These are phyloP conservation scores for Gambelia wislizenii DNA, from an alignment of 2,797 vertebrate genomes.

Conservation along the genomic window DNA sequence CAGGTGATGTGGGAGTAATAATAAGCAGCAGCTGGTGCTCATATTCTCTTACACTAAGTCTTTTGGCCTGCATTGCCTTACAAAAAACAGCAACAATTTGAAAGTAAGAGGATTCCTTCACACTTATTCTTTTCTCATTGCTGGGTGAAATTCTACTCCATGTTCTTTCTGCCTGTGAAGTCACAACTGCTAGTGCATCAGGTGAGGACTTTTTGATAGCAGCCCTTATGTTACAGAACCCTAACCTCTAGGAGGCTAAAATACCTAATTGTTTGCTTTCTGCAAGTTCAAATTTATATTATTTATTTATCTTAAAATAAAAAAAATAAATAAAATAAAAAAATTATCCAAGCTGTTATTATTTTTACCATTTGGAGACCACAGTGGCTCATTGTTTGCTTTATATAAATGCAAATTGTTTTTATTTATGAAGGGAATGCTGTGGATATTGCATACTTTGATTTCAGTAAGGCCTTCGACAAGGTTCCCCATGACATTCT, in stretches of 20 bases:
- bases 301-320: background rate
- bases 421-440: no score
- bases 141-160: background rate
- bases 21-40: constrained; percentile 6
- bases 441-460: no score
- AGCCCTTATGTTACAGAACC: background rate
- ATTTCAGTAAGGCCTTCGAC: no score
- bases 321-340: no score
- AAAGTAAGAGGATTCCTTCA: background rate
- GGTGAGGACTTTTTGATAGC: background rate
- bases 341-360: background rate
- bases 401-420: background rate
- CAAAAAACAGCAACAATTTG: background rate
- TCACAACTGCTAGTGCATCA: background rate
- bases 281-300: background rate
- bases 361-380: background rate
- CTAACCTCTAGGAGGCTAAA: no score
- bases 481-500: no score
- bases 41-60: background rate
- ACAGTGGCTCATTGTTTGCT: background rate
- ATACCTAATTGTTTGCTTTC: background rate
- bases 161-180: background rate
- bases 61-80: background rate
- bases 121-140: background rate
- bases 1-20: background rate